These are phyloP conservation scores for Scomber japonicus DNA, from an alignment of 2,113 vertebrate genomes.

Conservation along the genomic window DNA sequence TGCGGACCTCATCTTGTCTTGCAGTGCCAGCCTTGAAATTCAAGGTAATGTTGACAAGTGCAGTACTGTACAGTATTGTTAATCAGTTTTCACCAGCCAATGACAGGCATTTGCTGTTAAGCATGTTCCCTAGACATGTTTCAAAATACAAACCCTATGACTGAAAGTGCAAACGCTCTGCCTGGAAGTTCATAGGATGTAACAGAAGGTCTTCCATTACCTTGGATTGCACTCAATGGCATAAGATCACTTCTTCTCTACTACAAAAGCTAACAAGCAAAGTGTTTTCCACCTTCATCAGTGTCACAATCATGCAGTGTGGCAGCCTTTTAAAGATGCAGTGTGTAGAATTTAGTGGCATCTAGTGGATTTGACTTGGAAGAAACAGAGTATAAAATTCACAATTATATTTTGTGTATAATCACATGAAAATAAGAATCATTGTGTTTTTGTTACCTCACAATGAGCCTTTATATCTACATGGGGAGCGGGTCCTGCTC, in stretches of 20 bases:
- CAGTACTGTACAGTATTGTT: not conserved
- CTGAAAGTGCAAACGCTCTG: not conserved
- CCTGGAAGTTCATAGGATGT: too few relatives aligned
- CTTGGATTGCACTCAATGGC: not conserved
- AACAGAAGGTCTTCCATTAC: too few relatives aligned
- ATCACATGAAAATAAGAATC: too few relatives aligned
- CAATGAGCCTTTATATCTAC: too few relatives aligned
- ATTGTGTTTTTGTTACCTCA: too few relatives aligned
- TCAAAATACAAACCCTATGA: not conserved
- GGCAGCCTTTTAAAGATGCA: not conserved
- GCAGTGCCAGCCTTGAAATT: constrained; percentile 93
- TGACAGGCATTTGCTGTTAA: not conserved
- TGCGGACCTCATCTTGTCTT: constrained; percentile 87
- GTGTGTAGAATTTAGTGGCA: too few relatives aligned
- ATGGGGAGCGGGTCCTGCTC: too few relatives aligned
- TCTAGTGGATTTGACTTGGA: too few relatives aligned
- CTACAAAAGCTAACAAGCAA: not conserved
- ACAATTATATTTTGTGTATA: too few relatives aligned
- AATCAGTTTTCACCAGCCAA: not conserved
- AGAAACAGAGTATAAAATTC: too few relatives aligned
- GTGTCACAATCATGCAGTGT: not conserved
- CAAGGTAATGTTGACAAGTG: constrained; percentile 85
- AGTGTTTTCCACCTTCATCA: not conserved
- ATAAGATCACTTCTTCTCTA: not conserved
- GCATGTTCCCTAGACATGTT: not conserved